Conservation (phyloP, 2,888 invertebrate species). For the Hirtodrosophila trivittata region DNA sequence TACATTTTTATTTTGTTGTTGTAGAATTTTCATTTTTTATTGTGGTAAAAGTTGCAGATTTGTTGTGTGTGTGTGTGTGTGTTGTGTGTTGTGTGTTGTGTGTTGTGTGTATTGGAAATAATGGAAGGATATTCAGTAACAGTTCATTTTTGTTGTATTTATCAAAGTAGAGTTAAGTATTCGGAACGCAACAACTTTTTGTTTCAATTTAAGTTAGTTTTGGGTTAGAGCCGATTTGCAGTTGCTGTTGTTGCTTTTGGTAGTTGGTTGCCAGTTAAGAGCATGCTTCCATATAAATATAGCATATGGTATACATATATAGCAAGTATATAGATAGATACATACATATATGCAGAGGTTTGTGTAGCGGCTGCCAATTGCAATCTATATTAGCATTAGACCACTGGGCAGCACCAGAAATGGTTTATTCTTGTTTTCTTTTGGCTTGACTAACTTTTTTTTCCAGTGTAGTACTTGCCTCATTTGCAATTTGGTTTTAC, state of each 20-base stretch:
- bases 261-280: conserved; percentile 25
- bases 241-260: conserved; percentile 10
- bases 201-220: conserved; percentile 14
- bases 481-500: too few species aligned
- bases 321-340: conserved; percentile 25
- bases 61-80: conserved; percentile 45
- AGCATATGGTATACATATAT: conserved; percentile 23
- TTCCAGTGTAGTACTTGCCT: conserved; percentile 13
- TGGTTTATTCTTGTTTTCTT: conserved; percentile 17
- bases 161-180: conserved; percentile 70
- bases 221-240: conserved; percentile 1
- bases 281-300: conserved; percentile 47
- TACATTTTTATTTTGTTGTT: conserved; percentile 29
- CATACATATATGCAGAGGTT: conserved; percentile 23
- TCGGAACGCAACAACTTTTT: conserved; percentile 65
- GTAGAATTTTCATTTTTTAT: conserved; percentile 23
- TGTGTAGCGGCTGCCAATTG: conserved; percentile 35
- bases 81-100: conserved; percentile 34
- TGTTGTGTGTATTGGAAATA: conserved; percentile 72
- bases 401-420: conserved; percentile 11
- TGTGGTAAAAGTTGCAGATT: conserved; percentile 52
- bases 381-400: conserved; percentile 19
- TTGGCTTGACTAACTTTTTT: conserved; percentile 15
- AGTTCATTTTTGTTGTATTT: conserved; percentile 73
- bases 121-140: conserved; percentile 82